These are phyloP conservation scores for Dendrocincla fuliginosa DNA, from an alignment of 2,797 vertebrate species.

Conservation along the genomic window DNA sequence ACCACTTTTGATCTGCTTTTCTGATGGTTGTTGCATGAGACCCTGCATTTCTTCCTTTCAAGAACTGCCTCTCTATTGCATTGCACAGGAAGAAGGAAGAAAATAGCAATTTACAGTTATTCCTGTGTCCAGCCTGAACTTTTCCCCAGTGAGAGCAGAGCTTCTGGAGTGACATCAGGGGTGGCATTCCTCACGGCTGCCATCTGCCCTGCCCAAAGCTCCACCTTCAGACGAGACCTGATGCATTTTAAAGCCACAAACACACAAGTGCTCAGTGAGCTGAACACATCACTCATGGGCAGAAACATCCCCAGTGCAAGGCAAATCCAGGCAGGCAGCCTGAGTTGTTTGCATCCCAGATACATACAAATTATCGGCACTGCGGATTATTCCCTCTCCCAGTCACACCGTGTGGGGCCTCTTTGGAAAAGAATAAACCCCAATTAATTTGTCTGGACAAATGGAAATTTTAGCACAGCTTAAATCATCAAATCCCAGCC, in stretches of 20 bases:
- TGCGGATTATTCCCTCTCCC: neutral
- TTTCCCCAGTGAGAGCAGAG: neutral
- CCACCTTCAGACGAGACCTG: neutral
- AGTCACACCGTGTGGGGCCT: neutral
- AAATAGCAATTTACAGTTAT: neutral
- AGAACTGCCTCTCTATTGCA: neutral
- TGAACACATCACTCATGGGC: neutral
- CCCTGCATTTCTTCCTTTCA: neutral
- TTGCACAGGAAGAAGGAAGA: neutral
- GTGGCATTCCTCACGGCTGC: neutral
- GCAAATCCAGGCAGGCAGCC: constrained; percentile 23
- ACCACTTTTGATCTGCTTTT: neutral
- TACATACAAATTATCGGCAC: constrained; percentile 14
- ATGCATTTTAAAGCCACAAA: neutral
- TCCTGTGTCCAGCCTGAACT: neutral
- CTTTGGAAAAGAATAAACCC: neutral
- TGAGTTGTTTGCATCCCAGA: constrained; percentile 19
- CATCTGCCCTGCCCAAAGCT: neutral
- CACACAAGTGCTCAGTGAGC: neutral
- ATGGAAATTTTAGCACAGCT: neutral
- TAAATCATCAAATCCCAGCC: neutral
- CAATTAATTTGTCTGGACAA: neutral
- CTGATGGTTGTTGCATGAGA: rapidly evolving
- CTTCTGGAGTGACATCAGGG: neutral
- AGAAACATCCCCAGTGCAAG: neutral